Evolutionary conservation across 2,888 invertebrate genomes (phyloP), one percentile per base, ranked within the genome.

Genomic region (Ligdia adustata): DNA sequence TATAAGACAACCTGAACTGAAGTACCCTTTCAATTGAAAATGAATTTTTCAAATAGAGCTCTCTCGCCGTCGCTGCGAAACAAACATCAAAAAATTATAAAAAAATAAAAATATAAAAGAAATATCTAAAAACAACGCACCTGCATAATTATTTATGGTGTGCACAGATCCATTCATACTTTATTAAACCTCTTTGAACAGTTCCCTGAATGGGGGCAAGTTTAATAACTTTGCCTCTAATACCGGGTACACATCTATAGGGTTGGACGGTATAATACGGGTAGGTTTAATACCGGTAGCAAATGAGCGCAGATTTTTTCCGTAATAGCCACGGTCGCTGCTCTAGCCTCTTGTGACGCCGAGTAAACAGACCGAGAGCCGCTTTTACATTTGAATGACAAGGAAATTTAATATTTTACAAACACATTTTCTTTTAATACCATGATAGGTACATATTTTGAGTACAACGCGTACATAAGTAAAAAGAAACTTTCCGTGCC

Each of bases 271-370:
- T 24, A 29, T 39, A 39, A 18, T 45, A 26, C 45, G 13, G 28
- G 46, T 47, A 35, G 34, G 18, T 20, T 40, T 34, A 40, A 46
- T 46, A 28, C 34, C 16, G 34, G 28, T 24, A 11, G 22, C 33
- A 33, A 43, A 47, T 37, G 47, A 41, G 29, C 9, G 35, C 38
- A 33, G 42, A 22, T 42, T 42, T 49, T 49, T 49, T 37, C 48
- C 38, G 38, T 49, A 49, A 43, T 38, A 38, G 38, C 42, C 5
- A 28, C 14, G 32, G 35, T 37, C 18, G 20, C 29, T 32, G 37
- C 35, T 40, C 16, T 48, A 38, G 33, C 37, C 41, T 32, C 42
- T 34, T 33, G 38, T 38, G 27, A 20, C 22, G 14, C 9, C 39
- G 22, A 29, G 41, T 37, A 48, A 49, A 37, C 42, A 49, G 22